phyloP scores from a whole-genome alignment of 2,797 vertebrate species.

The Hypotaenidia philippensis region DNA sequence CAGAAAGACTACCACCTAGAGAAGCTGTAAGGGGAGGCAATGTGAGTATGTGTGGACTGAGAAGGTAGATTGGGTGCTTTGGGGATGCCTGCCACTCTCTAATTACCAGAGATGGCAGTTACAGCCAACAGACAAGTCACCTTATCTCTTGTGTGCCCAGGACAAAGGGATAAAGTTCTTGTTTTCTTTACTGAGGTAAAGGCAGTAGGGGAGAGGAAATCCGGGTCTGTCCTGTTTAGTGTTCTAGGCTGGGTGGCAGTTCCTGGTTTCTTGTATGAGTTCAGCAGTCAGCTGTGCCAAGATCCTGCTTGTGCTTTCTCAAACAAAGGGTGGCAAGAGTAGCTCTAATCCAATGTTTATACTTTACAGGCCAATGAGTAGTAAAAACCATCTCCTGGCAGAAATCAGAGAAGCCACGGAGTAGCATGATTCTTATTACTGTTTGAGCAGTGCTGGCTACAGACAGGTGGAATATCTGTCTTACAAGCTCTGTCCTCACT shows the following conservation, averaged over 20 bases:
- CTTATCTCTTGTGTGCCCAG: neutral
- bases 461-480: neutral
- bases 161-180: neutral
- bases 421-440: neutral
- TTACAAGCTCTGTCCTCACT: neutral
- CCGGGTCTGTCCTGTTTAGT: neutral
- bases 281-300: neutral
- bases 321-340: neutral
- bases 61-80: neutral
- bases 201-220: neutral
- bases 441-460: neutral
- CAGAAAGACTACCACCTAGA: neutral
- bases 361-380: neutral
- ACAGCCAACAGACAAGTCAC: neutral
- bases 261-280: neutral
- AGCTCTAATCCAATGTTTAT: neutral
- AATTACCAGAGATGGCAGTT: neutral
- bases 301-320: neutral
- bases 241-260: neutral
- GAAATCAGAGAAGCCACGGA: neutral
- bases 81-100: neutral
- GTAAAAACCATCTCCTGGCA: neutral
- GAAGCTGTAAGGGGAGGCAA: neutral
- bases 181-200: neutral
- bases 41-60: neutral